phyloP scores from a whole-genome alignment of 2,113 vertebrate genomes.

The Nyctibius bracteatus region DNA sequence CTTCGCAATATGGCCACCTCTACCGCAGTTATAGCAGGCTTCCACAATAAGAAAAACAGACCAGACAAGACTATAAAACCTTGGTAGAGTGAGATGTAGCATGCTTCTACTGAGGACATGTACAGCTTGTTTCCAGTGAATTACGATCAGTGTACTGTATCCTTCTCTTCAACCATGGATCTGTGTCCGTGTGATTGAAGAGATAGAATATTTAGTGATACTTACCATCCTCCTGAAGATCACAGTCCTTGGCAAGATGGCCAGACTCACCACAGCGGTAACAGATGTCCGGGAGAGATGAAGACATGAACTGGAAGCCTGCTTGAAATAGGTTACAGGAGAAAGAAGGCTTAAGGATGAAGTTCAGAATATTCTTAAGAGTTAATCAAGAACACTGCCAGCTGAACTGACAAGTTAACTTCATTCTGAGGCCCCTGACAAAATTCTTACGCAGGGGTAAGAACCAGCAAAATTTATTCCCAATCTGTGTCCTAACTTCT shows the following conservation, averaged over 20 bases:
- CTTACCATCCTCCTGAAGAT: slow-evolving; percentile 98
- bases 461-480: not conserved
- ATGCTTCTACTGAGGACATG: rapidly evolving
- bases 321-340: slow-evolving; percentile 2
- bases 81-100: not conserved
- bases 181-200: not conserved
- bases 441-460: rapidly evolving
- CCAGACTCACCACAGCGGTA: slow-evolving; percentile 98
- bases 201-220: slow-evolving; percentile 56
- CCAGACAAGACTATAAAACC: slow-evolving; percentile 76
- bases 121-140: not conserved
- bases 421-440: not conserved
- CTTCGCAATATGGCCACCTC: slow-evolving; percentile 97
- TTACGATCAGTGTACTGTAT: not conserved
- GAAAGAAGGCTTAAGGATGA: not conserved
- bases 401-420: not conserved
- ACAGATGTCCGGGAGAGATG: slow-evolving; percentile 85
- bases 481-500: too few species aligned
- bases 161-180: not conserved
- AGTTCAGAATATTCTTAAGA: not conserved
- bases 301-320: slow-evolving; percentile 84
- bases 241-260: slow-evolving; percentile 97
- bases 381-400: not conserved
- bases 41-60: slow-evolving; percentile 74
- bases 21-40: slow-evolving; percentile 99